Percentiles rank a stretch among this genome's conserved stretches.
These are phyloP conservation scores for Meleagris gallopavo DNA, from an alignment of 2,113 vertebrate species.

Conservation along the genomic window DNA sequence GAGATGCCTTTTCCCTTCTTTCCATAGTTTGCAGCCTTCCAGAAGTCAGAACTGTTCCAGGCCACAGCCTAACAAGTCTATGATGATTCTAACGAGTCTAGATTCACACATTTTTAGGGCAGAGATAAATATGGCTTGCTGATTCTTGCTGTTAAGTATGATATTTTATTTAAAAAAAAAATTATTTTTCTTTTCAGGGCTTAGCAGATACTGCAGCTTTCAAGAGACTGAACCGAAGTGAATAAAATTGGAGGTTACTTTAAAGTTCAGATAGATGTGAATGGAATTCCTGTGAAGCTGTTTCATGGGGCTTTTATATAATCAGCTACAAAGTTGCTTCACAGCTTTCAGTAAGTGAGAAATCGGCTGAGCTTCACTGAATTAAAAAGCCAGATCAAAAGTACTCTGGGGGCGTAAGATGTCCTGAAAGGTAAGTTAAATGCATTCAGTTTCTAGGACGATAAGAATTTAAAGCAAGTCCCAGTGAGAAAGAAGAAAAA, in stretches of 20 bases:
- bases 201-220: constrained; percentile 27
- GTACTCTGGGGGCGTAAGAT: constrained; percentile 3
- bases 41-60: constrained; percentile 35
- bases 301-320: constrained; percentile 38
- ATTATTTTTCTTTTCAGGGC: constrained; percentile 25
- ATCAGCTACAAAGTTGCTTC: constrained; percentile 54
- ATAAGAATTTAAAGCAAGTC: constrained; percentile 41
- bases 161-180: too few species aligned
- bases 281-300: constrained; percentile 42
- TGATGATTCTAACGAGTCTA: not conserved
- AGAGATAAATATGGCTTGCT: constrained; percentile 19
- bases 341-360: constrained; percentile 39
- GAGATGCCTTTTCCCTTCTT: not conserved
- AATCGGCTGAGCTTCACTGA: constrained; percentile 52
- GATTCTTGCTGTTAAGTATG: constrained; percentile 26
- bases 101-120: constrained; percentile 18
- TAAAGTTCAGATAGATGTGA: not conserved
- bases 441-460: constrained; percentile 22
- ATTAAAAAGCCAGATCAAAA: constrained; percentile 59
- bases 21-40: not conserved
- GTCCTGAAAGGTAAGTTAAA: constrained; percentile 53
- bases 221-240: not conserved
- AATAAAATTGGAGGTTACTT: constrained; percentile 54
- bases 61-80: constrained; percentile 30
- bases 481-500: not conserved